Evolutionary conservation across 2,113 vertebrate species (phyloP).

Genomic region (Muscicapa adusta): DNA sequence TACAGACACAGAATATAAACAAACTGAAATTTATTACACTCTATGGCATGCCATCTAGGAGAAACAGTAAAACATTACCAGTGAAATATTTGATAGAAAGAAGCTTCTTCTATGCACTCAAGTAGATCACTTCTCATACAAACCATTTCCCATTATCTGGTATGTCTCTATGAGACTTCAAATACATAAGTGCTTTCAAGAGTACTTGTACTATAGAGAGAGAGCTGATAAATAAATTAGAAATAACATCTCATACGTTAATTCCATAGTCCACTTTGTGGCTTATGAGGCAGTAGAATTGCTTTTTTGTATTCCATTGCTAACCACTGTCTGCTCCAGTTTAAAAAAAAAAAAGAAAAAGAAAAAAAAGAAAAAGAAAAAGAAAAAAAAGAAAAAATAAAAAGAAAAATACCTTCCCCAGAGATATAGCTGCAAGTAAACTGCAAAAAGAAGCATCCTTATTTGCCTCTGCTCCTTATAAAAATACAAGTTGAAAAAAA

Average conservation of each 20-base stretch:
- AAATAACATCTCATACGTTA: conserved; percentile 61
- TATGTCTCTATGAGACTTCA: conserved; percentile 16
- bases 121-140: conserved; percentile 45
- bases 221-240: conserved; percentile 39
- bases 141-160: conserved; percentile 59
- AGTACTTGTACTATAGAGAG: conserved; percentile 25
- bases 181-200: conserved; percentile 49
- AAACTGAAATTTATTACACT: conserved; percentile 78
- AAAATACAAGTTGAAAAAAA: neutral
- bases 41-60: conserved; percentile 65
- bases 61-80: conserved; percentile 79
- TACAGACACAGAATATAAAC: conserved; percentile 76
- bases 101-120: conserved; percentile 51
- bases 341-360: neutral
- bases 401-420: neutral
- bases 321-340: conserved; percentile 50
- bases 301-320: conserved; percentile 54
- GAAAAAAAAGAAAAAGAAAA: neutral
- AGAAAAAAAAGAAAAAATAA: neutral
- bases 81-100: conserved; percentile 67
- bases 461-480: neutral
- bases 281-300: conserved; percentile 56
- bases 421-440: conserved; percentile 20
- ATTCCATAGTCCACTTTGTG: conserved; percentile 64
- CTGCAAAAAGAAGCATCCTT: neutral